These are phyloP conservation scores for Campopleginae sp. DNA, from an alignment of 2,888 invertebrate species.

Conservation along the genomic window DNA sequence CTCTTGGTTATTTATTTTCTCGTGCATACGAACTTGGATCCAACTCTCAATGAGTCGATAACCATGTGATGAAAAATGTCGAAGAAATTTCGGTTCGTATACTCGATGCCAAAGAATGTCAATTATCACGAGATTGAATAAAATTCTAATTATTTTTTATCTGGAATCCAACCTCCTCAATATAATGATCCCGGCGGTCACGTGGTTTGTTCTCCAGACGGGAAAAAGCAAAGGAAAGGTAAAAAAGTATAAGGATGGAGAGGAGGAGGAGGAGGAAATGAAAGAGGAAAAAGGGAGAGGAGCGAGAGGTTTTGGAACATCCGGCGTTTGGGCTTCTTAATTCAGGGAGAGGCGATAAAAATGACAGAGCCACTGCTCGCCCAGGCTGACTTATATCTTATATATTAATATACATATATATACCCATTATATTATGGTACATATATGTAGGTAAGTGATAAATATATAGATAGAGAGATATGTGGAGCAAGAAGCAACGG, in stretches of 20 bases:
- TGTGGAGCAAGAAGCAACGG: conserved; percentile 49
- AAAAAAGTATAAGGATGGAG: conserved; percentile 62
- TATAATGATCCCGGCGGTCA: conserved; percentile 45
- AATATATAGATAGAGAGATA: conserved; percentile 21
- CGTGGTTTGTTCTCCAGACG: conserved; percentile 42
- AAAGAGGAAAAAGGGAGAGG: conserved; percentile 63
- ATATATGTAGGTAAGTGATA: neutral
- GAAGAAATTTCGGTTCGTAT: no score
- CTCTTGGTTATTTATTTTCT: no score
- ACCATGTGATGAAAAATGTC: no score
- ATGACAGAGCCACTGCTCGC: conserved; percentile 83
- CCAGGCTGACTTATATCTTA: conserved; percentile 83
- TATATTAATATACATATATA: conserved; percentile 62
- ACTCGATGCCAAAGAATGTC: no score
- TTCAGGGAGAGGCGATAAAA: conserved; percentile 83
- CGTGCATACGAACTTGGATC: no score
- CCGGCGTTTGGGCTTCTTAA: conserved; percentile 82
- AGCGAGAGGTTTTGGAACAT: conserved; percentile 68
- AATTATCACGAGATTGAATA: no score
- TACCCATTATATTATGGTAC: conserved; percentile 77
- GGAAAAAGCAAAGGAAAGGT: conserved; percentile 64
- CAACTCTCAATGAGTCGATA: no score
- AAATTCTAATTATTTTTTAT: no score
- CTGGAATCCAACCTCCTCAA: no score
- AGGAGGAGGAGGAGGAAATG: conserved; percentile 55